Base-by-base conservation (phyloP, 2,113 vertebrate species). In the Thomomys bottae region DNA sequence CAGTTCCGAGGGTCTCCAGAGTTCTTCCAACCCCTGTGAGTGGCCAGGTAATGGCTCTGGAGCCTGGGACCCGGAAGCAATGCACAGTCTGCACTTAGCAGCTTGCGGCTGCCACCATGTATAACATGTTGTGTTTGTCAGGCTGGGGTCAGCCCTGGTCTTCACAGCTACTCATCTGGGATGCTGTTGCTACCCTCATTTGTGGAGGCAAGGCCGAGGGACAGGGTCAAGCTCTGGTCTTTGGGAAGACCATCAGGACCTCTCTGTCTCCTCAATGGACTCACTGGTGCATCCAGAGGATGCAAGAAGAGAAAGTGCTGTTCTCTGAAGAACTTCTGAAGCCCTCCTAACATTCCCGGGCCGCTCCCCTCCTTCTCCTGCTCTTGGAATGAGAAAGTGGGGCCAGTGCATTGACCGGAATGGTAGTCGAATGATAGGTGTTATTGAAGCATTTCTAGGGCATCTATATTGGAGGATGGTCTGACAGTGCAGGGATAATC, bases 371-470 rank as follows among this genome's bases (percentile, higher is more conserved):
- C 18, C 32, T 10, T 86, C 9, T 5, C 12, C 4, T 15, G 64
- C 4, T n/a, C 18, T 20, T 8, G 28, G 36, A 15, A 40, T 0
- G 1, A 4, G 54, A 42, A 38, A 4, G 0, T 7, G 32, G 34
- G 76, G n/a, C 21, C 70, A 77, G 85, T 7, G 8, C 57, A 8
- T 1, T 63, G 75, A 28, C 3, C 7, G n/a, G 36, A 26, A 36
- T 3, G n/a, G 38, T n/a, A 59, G 79, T 30, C 38, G n/a, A n/a
- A 23, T 0, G 0, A 57, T 17, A 75, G 4, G 8, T 3, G 0
- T 54, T 85, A 20, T 0, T 59, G n/a, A 73, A 59, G 30, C 32
- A 26, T 59, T 68, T 76, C 45, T 14, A 14, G 79, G 45, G n/a
- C 5, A 49, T 15, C 24, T 21, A 30, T 21, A 3, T 23, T 61